Conservation (phyloP, 2,888 invertebrate species). For the Monoplex corrugatus region DNA sequence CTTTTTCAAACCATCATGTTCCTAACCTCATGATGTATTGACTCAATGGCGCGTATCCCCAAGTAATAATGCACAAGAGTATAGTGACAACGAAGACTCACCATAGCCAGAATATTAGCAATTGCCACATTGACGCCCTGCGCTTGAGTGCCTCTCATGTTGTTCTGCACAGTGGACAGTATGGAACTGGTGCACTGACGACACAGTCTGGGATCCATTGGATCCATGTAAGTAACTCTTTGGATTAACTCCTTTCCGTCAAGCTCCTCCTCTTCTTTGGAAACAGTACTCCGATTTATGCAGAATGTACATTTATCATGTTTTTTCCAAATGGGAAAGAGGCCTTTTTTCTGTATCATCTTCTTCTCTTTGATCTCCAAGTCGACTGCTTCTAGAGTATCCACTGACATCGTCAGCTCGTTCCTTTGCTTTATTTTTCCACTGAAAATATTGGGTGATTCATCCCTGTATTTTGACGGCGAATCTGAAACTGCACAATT, state of each 20-base stretch:
- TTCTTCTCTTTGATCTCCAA: constrained; percentile 49
- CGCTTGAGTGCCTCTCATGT: constrained; percentile 35
- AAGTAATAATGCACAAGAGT: background rate
- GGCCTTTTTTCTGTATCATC: constrained; percentile 30
- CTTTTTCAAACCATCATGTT: too few species aligned
- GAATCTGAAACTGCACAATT: background rate
- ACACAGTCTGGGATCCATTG: constrained; percentile 26
- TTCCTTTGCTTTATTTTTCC: constrained; percentile 41
- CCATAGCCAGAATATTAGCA: constrained; percentile 51
- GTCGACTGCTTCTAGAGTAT: constrained; percentile 52
- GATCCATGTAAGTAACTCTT: constrained; percentile 28
- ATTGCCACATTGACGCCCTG: constrained; percentile 54
- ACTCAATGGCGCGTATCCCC: background rate
- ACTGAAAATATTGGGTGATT: constrained; percentile 32
- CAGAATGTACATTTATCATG: constrained; percentile 52
- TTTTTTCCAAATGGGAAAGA: constrained; percentile 58
- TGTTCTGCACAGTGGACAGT: constrained; percentile 46
- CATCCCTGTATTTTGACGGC: background rate
- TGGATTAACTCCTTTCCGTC: constrained; percentile 10
- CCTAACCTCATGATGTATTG: too few species aligned
- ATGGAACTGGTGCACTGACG: constrained; percentile 44
- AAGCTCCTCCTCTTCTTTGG: background rate
- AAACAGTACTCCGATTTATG: background rate
- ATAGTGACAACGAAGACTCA: constrained; percentile 17
- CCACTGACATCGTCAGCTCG: constrained; percentile 50